Evolutionary conservation across 2,888 invertebrate genomes (phyloP).

Genomic region (Euzophera pinguis): DNA sequence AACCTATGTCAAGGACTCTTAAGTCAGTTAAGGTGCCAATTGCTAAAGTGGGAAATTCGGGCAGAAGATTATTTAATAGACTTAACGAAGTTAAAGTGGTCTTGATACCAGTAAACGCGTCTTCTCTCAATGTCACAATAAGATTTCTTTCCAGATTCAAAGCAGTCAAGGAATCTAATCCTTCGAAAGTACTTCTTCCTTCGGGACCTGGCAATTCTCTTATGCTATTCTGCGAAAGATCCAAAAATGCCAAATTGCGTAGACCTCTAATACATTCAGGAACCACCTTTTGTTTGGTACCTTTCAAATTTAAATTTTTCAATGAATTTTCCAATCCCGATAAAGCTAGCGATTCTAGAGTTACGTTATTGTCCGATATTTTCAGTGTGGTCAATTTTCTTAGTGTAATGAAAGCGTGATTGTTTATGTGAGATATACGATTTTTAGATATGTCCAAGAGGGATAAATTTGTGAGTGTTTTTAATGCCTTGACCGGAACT

Average conservation of each 20-base stretch:
- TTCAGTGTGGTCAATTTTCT: slow-evolving; percentile 88
- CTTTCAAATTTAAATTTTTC: slow-evolving; percentile 94
- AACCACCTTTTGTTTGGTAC: slow-evolving; percentile 88
- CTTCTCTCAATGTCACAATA: slow-evolving; percentile 86
- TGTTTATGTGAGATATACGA: slow-evolving; percentile 84
- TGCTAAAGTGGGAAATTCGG: slow-evolving; percentile 92
- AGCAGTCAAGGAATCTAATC: slow-evolving; percentile 89
- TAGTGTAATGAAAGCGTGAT: slow-evolving; percentile 87
- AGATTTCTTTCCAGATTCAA: slow-evolving; percentile 93
- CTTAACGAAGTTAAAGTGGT: slow-evolving; percentile 92
- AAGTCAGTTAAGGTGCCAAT: slow-evolving; percentile 88
- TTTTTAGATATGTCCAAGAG: slow-evolving; percentile 93
- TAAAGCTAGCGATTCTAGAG: slow-evolving; percentile 84
- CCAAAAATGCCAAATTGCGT: slow-evolving; percentile 90
- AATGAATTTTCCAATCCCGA: slow-evolving; percentile 89
- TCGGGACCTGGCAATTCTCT: slow-evolving; percentile 87
- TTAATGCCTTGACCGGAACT: slow-evolving; percentile 87
- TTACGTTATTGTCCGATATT: slow-evolving; percentile 92
- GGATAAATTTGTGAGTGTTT: slow-evolving; percentile 84
- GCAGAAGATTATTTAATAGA: slow-evolving; percentile 91
- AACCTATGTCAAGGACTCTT: slow-evolving; percentile 94
- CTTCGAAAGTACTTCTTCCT: slow-evolving; percentile 85
- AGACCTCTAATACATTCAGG: slow-evolving; percentile 90
- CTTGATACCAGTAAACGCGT: slow-evolving; percentile 89
- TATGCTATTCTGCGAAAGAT: slow-evolving; percentile 93